Evolutionary conservation across 64 coral and sea anemone species (phyloP), one percentile per base, ranked within the genome.

Genomic region (Pocillopora damicornis): DNA sequence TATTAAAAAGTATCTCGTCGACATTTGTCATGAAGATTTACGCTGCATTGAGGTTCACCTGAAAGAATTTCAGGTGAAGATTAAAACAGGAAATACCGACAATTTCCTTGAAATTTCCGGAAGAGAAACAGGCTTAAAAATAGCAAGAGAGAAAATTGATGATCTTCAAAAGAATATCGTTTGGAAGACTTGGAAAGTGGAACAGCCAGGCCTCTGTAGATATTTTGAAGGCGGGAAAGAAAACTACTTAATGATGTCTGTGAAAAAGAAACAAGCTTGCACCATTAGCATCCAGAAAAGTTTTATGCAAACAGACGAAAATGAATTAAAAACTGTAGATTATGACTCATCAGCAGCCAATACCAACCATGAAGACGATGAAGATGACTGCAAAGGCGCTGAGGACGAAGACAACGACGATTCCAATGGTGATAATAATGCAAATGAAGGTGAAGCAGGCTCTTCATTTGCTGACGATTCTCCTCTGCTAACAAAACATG

Each of bases 61-160:
- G n/a, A 69, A 58, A 26, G 42, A 61, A 4, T 87, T 60, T 79
- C 20, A 57, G 51, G 90, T 91, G 20, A 79, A 86, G 60, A 79
- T 91, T 59, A 63, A 58, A 35, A 36, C 30, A 8, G 76, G 23
- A 37, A 62, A 60, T 67, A 17, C 13, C 15, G 15, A 75, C 15
- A 67, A 91, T 6, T 82, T 76, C 25, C 80, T 91, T 79, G 75
- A 79, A 16, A 79, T 91, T 73, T 78, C 63, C 59, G 90, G 90
- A 10, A 91, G 42, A 15, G 87, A 91, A 78, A 67, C 63, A 67
- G 90, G 90, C 4, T 42, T 91, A 5, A 76, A 15, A 18, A 74
- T 75, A 3, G 63, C 62, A 17, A 58, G 13, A 30, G 13, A 14
- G 58, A 60, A 76, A 16, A 63, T 91, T 18, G 8, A 79, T 45